A percentile compares a stretch with the other conserved stretches of the same genome.
Conservation (phyloP, 2,888 invertebrate genomes). For the Nesidiocoris tenuis region DNA sequence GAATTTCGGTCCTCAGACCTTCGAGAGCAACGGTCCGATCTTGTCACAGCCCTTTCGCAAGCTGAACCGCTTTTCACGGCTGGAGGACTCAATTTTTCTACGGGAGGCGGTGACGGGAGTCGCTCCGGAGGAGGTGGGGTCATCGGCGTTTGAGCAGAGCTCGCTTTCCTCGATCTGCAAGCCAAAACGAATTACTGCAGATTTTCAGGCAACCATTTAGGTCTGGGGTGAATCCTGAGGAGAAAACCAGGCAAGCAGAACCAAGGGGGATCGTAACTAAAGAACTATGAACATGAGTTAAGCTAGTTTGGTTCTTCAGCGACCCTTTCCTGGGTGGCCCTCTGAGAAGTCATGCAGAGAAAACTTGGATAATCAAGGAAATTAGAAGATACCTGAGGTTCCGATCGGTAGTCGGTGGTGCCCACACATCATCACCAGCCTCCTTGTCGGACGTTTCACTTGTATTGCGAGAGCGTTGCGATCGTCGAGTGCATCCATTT, state of each 20-base stretch:
- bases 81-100: constrained; percentile 24
- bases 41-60: constrained; percentile 14
- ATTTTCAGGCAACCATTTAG: too few species aligned
- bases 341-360: too few species aligned
- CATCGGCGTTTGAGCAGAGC: constrained; percentile 31
- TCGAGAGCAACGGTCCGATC: constrained; percentile 18
- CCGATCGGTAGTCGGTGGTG: neutral
- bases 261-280: too few species aligned
- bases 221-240: too few species aligned
- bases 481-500: constrained; percentile 12
- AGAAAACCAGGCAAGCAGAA: too few species aligned
- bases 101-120: constrained; percentile 28
- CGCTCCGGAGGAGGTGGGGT: constrained; percentile 28
- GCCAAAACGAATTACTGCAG: neutral
- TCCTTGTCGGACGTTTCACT: constrained; percentile 21
- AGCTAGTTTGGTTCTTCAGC: too few species aligned
- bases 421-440: neutral
- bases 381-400: constrained; percentile 20
- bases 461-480: constrained; percentile 5
- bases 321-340: too few species aligned
- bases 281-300: too few species aligned
- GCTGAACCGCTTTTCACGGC: constrained; percentile 7
- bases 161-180: constrained; percentile 33
- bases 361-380: too few species aligned
- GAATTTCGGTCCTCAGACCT: constrained; percentile 16